Conservation (phyloP, 2,888 invertebrate genomes). For the Nomada fabriciana region DNA sequence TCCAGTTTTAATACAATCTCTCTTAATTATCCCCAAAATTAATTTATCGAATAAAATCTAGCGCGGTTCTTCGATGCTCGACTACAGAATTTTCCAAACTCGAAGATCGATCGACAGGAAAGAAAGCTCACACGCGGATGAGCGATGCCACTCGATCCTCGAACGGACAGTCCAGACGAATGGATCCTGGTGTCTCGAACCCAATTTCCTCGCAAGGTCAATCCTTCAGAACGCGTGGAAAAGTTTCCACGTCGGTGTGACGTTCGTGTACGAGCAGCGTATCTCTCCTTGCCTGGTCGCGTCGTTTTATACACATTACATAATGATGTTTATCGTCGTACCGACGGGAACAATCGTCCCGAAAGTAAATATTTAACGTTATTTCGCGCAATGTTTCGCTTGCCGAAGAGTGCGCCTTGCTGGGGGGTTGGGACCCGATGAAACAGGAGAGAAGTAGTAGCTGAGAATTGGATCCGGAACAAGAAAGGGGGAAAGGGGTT, state of each 20-base stretch:
- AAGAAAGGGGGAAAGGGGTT: constrained; percentile 48
- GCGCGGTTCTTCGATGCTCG: too few species aligned
- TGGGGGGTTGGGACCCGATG: constrained; percentile 29
- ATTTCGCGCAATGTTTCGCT: constrained; percentile 84
- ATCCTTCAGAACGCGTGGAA: constrained; percentile 38
- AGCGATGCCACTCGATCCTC: constrained; percentile 66
- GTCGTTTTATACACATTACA: constrained; percentile 83
- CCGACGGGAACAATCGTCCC: constrained; percentile 80
- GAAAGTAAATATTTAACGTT: constrained; percentile 84
- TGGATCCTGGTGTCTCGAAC: constrained; percentile 20
- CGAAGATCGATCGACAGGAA: constrained; percentile 42
- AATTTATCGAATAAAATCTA: too few species aligned
- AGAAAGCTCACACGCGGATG: constrained; percentile 48
- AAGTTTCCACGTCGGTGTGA: constrained; percentile 50
- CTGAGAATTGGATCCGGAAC: constrained; percentile 76
- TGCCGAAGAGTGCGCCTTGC: constrained; percentile 67
- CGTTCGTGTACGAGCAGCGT: constrained; percentile 33
- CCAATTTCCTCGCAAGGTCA: constrained; percentile 47
- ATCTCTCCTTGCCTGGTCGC: constrained; percentile 48
- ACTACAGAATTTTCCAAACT: background rate
- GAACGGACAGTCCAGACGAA: constrained; percentile 58
- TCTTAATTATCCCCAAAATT: background rate
- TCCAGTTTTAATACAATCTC: too few species aligned
- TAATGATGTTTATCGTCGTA: constrained; percentile 84
- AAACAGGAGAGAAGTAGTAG: constrained; percentile 56